A percentile compares a stretch with the other conserved stretches of the same genome.
These are phyloP conservation scores for Antedon mediterranea DNA, from an alignment of 53 echinoderm and acorn worm genomes.

Conservation along the genomic window DNA sequence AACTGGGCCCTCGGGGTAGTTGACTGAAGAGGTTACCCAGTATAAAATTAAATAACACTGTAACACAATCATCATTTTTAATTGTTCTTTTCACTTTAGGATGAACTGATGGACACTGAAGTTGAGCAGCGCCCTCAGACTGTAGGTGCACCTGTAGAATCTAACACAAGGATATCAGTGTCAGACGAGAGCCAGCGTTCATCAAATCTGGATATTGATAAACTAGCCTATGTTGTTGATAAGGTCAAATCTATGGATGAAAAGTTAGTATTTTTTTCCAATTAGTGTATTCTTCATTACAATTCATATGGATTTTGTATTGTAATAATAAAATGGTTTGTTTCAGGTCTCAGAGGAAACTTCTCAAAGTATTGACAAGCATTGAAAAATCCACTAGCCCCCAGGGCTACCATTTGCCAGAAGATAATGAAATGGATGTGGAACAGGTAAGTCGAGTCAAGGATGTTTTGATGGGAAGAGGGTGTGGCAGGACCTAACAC, in stretches of 20 bases:
- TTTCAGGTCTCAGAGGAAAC: constrained; percentile 68
- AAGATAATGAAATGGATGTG: constrained; percentile 3
- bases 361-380: constrained; percentile 42
- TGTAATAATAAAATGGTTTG: neutral
- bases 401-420: constrained; percentile 3
- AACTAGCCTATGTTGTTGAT: constrained; percentile 62
- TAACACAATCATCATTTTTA: too few relatives aligned
- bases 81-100: neutral
- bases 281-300: too few relatives aligned
- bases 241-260: constrained; percentile 89
- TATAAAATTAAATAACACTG: too few relatives aligned
- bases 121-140: neutral
- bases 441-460: constrained; percentile 24
- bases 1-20: too few relatives aligned
- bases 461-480: constrained; percentile 27
- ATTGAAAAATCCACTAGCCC: constrained; percentile 58
- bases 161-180: neutral
- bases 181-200: constrained; percentile 30
- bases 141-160: neutral
- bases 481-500: too few relatives aligned
- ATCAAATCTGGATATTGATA: constrained; percentile 60
- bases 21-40: too few relatives aligned
- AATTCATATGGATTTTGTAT: too few relatives aligned
- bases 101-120: neutral
- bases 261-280: constrained; percentile 41